Evolutionary conservation across 2,888 invertebrate species (phyloP), one percentile per base, ranked within the genome.

Genomic region (Sisyra nigra): DNA sequence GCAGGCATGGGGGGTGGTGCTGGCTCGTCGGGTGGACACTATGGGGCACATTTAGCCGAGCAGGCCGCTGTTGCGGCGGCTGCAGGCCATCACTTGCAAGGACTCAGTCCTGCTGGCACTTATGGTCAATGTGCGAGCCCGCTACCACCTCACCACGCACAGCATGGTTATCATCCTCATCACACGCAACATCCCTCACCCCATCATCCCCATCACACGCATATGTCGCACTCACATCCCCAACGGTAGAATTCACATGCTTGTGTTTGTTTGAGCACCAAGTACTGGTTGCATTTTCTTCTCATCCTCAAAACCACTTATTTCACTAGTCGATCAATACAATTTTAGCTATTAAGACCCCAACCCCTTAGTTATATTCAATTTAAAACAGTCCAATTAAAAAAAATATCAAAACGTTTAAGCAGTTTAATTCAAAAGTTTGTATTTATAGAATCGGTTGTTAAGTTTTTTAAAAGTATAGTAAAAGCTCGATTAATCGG

Each of bases 41-140:
- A 50, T 60, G 53, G 61, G 63, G 54, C 55, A 52, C 58, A 60
- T 50, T 18, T 61, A 51, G 60, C 61, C 47, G 62, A 62, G 38
- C 61, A 60, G 47, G 60, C 62, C 42, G 33, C 62, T 60, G 48
- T 61, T 59, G 42, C 43, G 6, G 49, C 35, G 44, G 37, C 43
- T 8, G 17, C 18, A 5, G 37, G 24, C 13, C 43, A 43, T 31
- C 55, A 60, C 58, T 50, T 38, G 8, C 67, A 67, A 45, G 76
- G 79, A 48, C 74, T 77, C 51, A 78, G 80, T 59, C 78, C 80
- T 61, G 60, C 34, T 13, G 32, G 43, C 15, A 10, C 33, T 17
- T 67, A 66, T 45, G 76, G 79, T 48, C 74, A 77, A 51, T 79
- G 80, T 59, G 78, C 80, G 47, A 83, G 84, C 52, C 84, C 85